Conservation (phyloP, 2,888 invertebrate species). For the Drosophila paramelanica region DNA sequence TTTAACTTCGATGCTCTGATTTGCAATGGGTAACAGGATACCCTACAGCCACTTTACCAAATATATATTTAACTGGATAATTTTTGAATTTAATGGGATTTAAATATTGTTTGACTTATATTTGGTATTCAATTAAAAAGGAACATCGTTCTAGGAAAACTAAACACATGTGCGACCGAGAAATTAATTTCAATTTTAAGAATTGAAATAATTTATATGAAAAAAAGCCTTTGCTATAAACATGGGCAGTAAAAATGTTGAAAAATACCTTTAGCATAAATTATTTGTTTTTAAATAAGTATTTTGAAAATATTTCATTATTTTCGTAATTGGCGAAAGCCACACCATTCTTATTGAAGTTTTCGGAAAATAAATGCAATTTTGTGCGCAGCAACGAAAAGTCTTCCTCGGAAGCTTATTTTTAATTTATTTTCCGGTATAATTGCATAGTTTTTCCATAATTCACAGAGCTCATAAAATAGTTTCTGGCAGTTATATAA, state of each 20-base stretch:
- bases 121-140: slow-evolving; percentile 6
- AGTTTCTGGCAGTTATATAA: slow-evolving; percentile 29
- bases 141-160: too few relatives aligned
- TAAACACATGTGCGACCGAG: too few relatives aligned
- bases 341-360: background rate
- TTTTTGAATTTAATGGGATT: slow-evolving; percentile 5
- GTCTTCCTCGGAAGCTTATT: background rate
- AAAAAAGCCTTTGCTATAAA: too few relatives aligned
- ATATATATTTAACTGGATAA: slow-evolving; percentile 25
- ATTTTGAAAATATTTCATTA: background rate
- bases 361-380: background rate
- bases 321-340: background rate
- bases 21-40: background rate
- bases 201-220: too few relatives aligned
- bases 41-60: background rate
- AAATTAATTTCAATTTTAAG: too few relatives aligned
- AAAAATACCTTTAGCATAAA: background rate
- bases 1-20: slow-evolving; percentile 30
- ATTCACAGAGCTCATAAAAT: slow-evolving; percentile 48
- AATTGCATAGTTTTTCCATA: slow-evolving; percentile 20
- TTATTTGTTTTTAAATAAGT: background rate
- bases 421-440: slow-evolving; percentile 22
- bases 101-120: background rate
- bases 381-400: background rate
- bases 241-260: too few relatives aligned